Base-by-base conservation (phyloP, 2,888 invertebrate species). In the Linnaemya vulpina region DNA sequence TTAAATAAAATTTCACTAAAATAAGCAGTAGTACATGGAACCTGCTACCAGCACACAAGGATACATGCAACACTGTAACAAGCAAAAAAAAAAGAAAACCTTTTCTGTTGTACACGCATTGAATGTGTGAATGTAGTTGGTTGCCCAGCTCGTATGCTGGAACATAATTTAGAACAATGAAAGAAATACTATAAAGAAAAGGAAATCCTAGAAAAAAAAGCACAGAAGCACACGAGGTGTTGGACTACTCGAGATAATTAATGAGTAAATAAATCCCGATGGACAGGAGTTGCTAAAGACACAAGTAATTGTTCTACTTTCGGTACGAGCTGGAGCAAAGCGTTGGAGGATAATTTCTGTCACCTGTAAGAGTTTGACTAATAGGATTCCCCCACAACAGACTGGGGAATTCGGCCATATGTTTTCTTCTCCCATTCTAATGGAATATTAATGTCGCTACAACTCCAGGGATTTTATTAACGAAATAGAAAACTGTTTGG, bases 241-340 rank as follows among this genome's bases (percentile, higher is more conserved):
- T 83, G 38, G 20, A 60, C 67, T 78, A 74, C 83, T 83, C 25
- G 40, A 78, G 74, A 78, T 74, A 83, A 83, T 83, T 83, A 83
- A 83, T 83, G 70, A 49, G 78, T 15, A 49, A 38, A 7, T 30
- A 58, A 80, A 17, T 74, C 73, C 40, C 73, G 11, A 38, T 60
- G 67, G 73, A 58, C 40, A 51, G 25, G 20, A 40, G 40, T 30
- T 78, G 70, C 20, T 51, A 70, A 67, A 68, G 17, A 60, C 17
- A 60, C 51, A 77, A 40, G 60, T 25, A 62, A 68, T 70, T 60
- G 25, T n/a, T 46, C 35, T 22, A 58, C 20, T 58, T 67, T 22
- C 46, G 3, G n/a, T 10, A 65, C 9, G 7, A 53, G 55, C 9
- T 10, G 46, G 17, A 76, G 38, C 38, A 22, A 10, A 9, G 30